Evolutionary conservation across 2,113 vertebrate genomes (phyloP), one percentile per base, ranked within the genome.

Genomic region (Greenwoodochromis staneri): DNA sequence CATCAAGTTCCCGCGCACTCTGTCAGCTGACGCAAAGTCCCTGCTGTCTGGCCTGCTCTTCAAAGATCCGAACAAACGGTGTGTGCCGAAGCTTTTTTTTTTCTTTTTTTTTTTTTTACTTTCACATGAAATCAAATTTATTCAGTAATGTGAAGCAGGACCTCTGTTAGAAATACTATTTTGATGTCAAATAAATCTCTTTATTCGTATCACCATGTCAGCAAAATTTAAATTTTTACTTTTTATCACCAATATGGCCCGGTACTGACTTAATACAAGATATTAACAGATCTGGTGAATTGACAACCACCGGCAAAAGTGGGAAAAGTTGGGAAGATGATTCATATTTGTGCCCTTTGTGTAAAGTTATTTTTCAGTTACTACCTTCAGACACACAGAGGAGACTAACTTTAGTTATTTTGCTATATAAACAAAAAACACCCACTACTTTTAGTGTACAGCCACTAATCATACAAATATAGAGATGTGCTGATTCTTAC

Each of bases 21-120:
- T 99, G 8, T 98, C 98, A 34, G 94, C 98, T 27, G 98, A 99
- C 89, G 98, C 98, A 95, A 99, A 99, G 96, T 98, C 98, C 24
- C 96, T 99, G 94, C 96, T 99, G 93, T 99, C 98, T 24, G 98
- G 98, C 90, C 97, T 99, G 89, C 97, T 99, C 94, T 98, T 99
- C 97, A 99, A 99, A 96, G 98, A 99, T 96, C 98, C 98, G 91
- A 99, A 99, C 96, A 99, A 99, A 94, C 95, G 98, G 98, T 99
- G 93, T 5, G 40, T 78, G 78, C 24, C 4, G 3, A 59, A 9
- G n/a, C 4, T 47, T 29, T 7, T 14, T 16, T 16, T 6, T 12
- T 19, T 17, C 3, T 4, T 21, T 11, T 10, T 14, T 3, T 8
- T 11, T 6, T 2, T 11, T 19, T 12, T 0, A n/a, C 27, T 27